Percentiles rank a stretch among this genome's conserved stretches.
Conservation (phyloP, 23 tunicate genomes). For the Botrylloides violaceus region DNA sequence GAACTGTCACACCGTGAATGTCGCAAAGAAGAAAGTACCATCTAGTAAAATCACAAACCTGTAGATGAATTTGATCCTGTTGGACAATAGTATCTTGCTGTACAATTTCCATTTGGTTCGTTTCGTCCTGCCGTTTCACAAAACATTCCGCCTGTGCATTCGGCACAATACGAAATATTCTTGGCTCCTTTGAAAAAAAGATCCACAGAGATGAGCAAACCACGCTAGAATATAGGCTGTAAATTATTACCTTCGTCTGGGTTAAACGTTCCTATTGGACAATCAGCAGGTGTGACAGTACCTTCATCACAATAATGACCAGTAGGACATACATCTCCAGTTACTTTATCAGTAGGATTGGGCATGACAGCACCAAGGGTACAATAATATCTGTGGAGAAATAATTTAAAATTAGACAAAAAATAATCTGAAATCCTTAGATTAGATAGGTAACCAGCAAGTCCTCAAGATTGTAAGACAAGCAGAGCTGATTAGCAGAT, state of each 20-base stretch:
- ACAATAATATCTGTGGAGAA: conserved; percentile 53
- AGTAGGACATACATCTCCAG: conserved; percentile 55
- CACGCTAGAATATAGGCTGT: not conserved
- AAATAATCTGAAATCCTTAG: too few species aligned
- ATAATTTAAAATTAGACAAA: too few species aligned
- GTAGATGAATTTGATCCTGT: conserved; percentile 41
- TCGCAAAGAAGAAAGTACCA: not conserved
- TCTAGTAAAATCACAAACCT: conserved; percentile 15
- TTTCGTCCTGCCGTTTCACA: conserved; percentile 36
- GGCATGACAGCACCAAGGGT: conserved; percentile 12
- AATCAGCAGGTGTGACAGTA: conserved; percentile 26
- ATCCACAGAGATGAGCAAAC: not conserved
- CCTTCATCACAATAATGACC: conserved; percentile 61
- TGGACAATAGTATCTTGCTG: conserved; percentile 86
- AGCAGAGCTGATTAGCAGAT: too few species aligned
- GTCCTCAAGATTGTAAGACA: too few species aligned
- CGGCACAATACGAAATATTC: conserved; percentile 24
- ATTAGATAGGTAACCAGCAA: too few species aligned
- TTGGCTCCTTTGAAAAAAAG: not conserved
- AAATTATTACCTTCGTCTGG: conserved; percentile 45
- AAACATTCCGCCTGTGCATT: conserved; percentile 60
- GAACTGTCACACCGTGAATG: not conserved
- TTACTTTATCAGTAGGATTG: conserved; percentile 42
- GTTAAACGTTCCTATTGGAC: conserved; percentile 61
- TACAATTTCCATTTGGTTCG: conserved; percentile 53